Evolutionary conservation across 2,113 vertebrate species (phyloP).

Genomic region (Serranochromis macrocephalus): DNA sequence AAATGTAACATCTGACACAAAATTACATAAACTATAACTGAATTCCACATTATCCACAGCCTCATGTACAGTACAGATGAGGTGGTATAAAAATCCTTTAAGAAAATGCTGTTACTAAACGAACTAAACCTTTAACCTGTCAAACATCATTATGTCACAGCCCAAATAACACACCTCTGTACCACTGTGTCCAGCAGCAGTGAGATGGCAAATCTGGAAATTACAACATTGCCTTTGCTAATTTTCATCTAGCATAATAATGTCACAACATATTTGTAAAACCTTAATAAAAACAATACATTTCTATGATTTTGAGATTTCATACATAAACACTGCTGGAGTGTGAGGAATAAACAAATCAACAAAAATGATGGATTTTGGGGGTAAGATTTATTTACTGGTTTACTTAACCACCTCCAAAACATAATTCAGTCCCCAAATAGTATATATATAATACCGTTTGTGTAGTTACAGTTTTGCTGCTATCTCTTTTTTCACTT

Average conservation of each 20-base stretch:
- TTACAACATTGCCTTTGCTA: neutral
- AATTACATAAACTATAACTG: neutral
- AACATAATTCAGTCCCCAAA: neutral
- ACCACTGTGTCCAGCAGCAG: neutral
- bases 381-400: neutral
- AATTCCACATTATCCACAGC: neutral
- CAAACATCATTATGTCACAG: neutral
- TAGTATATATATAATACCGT: neutral
- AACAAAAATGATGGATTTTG: neutral
- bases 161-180: neutral
- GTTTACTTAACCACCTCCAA: neutral
- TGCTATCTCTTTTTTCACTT: neutral
- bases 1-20: neutral
- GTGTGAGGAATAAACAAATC: neutral
- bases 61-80: neutral
- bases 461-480: neutral
- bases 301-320: neutral
- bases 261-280: neutral
- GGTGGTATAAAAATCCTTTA: neutral
- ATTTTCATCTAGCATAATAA: neutral
- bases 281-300: neutral
- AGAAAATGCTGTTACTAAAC: neutral
- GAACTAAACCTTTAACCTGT: neutral
- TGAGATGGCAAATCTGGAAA: neutral
- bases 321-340: neutral